Conservation (phyloP, 2,113 vertebrate species). For the Tympanuchus pallidicinctus region DNA sequence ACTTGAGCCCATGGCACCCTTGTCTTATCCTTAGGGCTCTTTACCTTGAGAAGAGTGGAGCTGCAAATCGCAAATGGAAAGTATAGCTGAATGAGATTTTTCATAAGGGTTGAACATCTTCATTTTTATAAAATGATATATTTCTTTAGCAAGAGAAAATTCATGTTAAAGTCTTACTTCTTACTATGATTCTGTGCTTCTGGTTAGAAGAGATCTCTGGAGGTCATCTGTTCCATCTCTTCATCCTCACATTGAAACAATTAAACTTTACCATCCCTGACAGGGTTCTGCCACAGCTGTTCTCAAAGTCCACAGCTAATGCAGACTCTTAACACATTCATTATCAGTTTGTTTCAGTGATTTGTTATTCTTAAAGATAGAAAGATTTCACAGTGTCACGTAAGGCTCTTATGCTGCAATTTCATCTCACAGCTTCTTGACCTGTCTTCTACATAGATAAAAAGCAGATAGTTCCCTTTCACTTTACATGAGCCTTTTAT, state of each 20-base stretch:
- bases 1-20: background rate
- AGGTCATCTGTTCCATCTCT: background rate
- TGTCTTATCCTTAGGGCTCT: background rate
- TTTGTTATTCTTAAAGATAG: slow-evolving; percentile 40
- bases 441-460: slow-evolving; percentile 11
- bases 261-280: slow-evolving; percentile 15
- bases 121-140: background rate
- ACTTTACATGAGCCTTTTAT: slow-evolving; percentile 16
- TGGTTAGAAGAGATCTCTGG: slow-evolving; percentile 4
- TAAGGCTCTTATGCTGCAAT: background rate
- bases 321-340: background rate
- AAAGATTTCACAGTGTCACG: slow-evolving; percentile 31
- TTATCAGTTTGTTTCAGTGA: slow-evolving; percentile 1
- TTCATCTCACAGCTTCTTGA: slow-evolving; percentile 34
- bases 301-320: background rate
- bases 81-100: background rate
- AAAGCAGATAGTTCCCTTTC: slow-evolving; percentile 15
- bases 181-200: background rate
- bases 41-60: background rate
- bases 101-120: background rate
- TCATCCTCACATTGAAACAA: background rate
- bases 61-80: background rate
- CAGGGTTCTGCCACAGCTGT: background rate
- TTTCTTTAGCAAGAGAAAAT: background rate
- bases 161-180: background rate